Evolutionary conservation across 2,797 vertebrate genomes (phyloP).

Genomic region (Enteromius unitaeniatus): DNA sequence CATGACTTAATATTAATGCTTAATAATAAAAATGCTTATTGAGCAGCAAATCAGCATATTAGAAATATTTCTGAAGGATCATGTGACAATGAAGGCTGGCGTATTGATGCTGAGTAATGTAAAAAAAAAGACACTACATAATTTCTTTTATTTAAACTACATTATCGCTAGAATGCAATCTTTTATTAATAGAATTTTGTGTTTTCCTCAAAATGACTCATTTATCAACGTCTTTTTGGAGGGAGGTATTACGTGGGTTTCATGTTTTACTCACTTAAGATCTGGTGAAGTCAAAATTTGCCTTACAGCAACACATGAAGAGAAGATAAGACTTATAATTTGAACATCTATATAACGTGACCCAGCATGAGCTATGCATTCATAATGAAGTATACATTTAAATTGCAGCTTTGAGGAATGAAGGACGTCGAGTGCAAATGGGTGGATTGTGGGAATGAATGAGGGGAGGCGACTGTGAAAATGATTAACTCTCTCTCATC

Average conservation of each 20-base stretch:
- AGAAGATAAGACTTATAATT: constrained; percentile 3
- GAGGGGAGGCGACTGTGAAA: constrained; percentile 45
- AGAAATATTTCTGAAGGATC: background rate
- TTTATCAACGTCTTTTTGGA: background rate
- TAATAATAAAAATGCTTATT: background rate
- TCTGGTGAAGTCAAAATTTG: constrained; percentile 6
- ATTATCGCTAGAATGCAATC: background rate
- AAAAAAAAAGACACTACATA: background rate
- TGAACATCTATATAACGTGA: constrained; percentile 31
- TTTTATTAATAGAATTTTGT: background rate
- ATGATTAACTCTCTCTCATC: constrained; percentile 53
- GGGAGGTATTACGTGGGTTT: background rate
- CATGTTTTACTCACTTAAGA: background rate
- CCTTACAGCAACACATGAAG: background rate
- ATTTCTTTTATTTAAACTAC: background rate
- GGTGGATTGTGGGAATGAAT: constrained; percentile 31
- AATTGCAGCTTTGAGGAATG: constrained; percentile 34
- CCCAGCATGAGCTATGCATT: constrained; percentile 29
- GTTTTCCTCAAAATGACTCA: background rate
- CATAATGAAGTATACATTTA: constrained; percentile 43
- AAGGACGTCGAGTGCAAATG: constrained; percentile 41
- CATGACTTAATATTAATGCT: background rate
- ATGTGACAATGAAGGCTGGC: background rate
- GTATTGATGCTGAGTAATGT: background rate
- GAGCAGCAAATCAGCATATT: background rate